Conservation (phyloP, 2,888 invertebrate genomes). For the Chloroclysta siterata region DNA sequence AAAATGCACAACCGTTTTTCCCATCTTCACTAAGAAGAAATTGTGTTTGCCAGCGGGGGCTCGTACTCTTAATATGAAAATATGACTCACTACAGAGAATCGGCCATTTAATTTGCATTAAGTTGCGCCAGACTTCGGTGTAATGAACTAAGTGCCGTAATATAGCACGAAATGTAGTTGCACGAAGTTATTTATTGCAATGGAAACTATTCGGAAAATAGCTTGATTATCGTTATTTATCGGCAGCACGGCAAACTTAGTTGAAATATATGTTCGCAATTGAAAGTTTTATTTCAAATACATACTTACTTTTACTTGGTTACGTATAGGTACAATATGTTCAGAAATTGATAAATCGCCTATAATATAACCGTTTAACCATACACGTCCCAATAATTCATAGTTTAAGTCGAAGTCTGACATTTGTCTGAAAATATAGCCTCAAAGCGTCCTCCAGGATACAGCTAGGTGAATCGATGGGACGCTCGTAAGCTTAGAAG, state of each 20-base stretch:
- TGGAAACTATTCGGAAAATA: slow-evolving; percentile 34
- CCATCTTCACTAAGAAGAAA: slow-evolving; percentile 62
- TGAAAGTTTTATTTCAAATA: slow-evolving; percentile 22
- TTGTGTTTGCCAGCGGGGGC: slow-evolving; percentile 71
- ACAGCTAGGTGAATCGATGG: slow-evolving; percentile 56
- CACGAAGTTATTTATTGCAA: slow-evolving; percentile 34
- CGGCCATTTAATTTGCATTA: slow-evolving; percentile 73
- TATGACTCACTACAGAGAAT: slow-evolving; percentile 71
- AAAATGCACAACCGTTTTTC: slow-evolving; percentile 39
- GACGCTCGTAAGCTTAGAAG: slow-evolving; percentile 61
- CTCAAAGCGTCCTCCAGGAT: slow-evolving; percentile 51
- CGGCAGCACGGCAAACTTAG: slow-evolving; percentile 24
- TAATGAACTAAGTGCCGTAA: slow-evolving; percentile 51
- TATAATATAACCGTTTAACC: slow-evolving; percentile 28
- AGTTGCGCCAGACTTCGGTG: slow-evolving; percentile 51
- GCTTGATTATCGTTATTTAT: slow-evolving; percentile 33
- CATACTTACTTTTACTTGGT: background rate
- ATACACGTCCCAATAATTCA: slow-evolving; percentile 41
- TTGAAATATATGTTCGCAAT: slow-evolving; percentile 27
- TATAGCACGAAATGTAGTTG: slow-evolving; percentile 39
- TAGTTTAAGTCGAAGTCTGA: slow-evolving; percentile 45
- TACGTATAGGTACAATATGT: slow-evolving; percentile 13
- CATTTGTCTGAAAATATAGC: slow-evolving; percentile 53
- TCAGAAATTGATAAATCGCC: slow-evolving; percentile 29
- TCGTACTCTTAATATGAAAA: slow-evolving; percentile 73